phyloP scores from a whole-genome alignment of 2,888 invertebrate species.

The Campoplex capitator region DNA sequence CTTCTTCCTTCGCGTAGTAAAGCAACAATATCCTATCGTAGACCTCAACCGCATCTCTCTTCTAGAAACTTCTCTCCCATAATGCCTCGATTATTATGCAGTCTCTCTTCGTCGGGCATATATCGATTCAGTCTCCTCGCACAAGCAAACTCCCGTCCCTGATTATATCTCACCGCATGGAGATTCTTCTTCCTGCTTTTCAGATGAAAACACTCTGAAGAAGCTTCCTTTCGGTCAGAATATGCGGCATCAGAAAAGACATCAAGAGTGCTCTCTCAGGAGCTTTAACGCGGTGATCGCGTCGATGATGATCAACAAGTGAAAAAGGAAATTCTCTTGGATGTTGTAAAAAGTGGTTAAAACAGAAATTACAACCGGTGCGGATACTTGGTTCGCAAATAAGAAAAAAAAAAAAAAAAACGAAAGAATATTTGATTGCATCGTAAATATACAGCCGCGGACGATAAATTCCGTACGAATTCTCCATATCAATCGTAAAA shows the following conservation, averaged over 20 bases:
- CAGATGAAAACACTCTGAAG: not conserved
- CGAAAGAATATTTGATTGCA: not conserved
- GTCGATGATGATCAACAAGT: not conserved
- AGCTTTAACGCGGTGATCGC: not conserved
- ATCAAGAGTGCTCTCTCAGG: not conserved
- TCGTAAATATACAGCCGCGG: slow-evolving; percentile 1
- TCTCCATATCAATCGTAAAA: not conserved
- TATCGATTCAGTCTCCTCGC: slow-evolving; percentile 56
- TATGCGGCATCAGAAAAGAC: not conserved
- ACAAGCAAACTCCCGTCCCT: not conserved
- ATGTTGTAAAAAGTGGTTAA: not conserved
- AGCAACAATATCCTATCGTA: slow-evolving; percentile 33
- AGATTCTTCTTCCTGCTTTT: slow-evolving; percentile 6
- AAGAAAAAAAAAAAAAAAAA: not conserved
- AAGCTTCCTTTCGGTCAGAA: not conserved
- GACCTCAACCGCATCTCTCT: slow-evolving; percentile 11
- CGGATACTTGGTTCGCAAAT: not conserved
- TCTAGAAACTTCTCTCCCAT: slow-evolving; percentile 17
- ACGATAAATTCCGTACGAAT: not conserved
- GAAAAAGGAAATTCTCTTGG: not conserved
- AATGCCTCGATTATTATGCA: slow-evolving; percentile 67
- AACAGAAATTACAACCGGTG: not conserved
- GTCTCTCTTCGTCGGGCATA: slow-evolving; percentile 46
- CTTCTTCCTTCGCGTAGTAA: slow-evolving; percentile 1
- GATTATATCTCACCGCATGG: not conserved